A percentile compares a stretch with the other conserved stretches of the same genome.
phyloP scores from a whole-genome alignment of 2,888 invertebrate genomes.

The Noctuana brunneofusca region DNA sequence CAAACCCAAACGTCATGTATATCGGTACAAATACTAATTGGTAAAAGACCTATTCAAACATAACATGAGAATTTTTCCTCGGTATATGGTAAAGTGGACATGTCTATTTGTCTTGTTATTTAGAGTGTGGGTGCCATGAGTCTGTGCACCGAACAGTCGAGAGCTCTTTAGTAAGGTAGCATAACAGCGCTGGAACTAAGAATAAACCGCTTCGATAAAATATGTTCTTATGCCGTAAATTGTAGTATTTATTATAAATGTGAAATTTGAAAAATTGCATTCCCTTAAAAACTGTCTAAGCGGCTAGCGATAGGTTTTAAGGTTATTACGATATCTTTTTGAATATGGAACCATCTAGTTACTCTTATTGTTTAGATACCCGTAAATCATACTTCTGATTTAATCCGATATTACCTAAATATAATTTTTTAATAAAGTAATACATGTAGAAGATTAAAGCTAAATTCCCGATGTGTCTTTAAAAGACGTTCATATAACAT shows the following conservation, averaged over 20 bases:
- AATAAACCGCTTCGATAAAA: constrained; percentile 43
- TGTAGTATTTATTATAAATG: neutral
- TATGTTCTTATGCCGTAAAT: constrained; percentile 34
- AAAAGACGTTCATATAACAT: neutral
- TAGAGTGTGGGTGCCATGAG: constrained; percentile 79
- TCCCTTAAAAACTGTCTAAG: neutral
- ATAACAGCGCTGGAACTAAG: constrained; percentile 45
- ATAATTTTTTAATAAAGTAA: neutral
- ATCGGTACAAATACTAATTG: constrained; percentile 81
- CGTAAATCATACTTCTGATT: neutral
- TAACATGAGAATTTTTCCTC: constrained; percentile 78
- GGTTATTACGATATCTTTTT: neutral
- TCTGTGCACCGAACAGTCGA: constrained; percentile 60
- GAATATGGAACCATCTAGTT: no score
- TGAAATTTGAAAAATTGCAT: neutral
- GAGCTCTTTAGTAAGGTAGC: constrained; percentile 60
- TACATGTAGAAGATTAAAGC: neutral
- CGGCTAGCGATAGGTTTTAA: neutral
- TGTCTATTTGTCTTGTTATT: constrained; percentile 78
- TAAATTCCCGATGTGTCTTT: neutral
- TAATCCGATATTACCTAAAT: neutral
- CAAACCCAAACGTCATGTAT: constrained; percentile 65
- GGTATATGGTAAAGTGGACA: constrained; percentile 81
- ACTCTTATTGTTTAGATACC: no score
- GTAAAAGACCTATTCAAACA: constrained; percentile 82